Evolutionary conservation across 2,113 vertebrate species (phyloP), one percentile per base, ranked within the genome.

Genomic region (Isurus oxyrinchus): DNA sequence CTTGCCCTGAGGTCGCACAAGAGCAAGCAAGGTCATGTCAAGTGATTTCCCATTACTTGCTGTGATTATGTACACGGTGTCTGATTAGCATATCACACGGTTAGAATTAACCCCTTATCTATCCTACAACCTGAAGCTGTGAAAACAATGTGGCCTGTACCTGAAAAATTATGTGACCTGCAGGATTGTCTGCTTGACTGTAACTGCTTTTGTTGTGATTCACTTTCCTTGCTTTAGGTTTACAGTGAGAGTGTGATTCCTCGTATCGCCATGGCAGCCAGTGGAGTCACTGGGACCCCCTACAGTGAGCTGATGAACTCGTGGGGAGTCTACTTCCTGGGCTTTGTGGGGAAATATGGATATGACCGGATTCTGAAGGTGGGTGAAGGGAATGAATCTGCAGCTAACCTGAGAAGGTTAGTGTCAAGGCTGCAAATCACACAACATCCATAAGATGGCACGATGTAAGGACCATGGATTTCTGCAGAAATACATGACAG

Each of bases 291-390:
- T 87, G 98, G 98, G 27, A 98, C 98, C 0, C 98, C 98, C 44
- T 98, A 98, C 96, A 98, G 98, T 96, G 98, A 98, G 96, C 97
- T 98, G 97, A 98, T 98, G 98, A 98, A 98, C 97, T 98, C 98
- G 91, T 98, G 98, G 98, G 98, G 98, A 0, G 97, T 98, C 93
- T 98, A 98, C 96, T 98, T 98, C 97, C 97, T 98, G 94, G 98
- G 98, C 8, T 98, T 98, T 93, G 98, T 98, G 0, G 98, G 98
- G 69, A 98, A 98, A 95, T 98, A 98, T 6, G 97, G 98, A 96
- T 98, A 98, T 94, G 98, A 98, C 97, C 97, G 97, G 95, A 98
- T 98, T 96, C 97, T 98, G 40, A 98, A 98, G 97, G 98, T 98
- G 96, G 96, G 95, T 94, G 96, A 49, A 21, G 0, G 5, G 81